Base-by-base conservation (phyloP, 1,140 invertebrate genomes). In the Meteorus sp. region DNA sequence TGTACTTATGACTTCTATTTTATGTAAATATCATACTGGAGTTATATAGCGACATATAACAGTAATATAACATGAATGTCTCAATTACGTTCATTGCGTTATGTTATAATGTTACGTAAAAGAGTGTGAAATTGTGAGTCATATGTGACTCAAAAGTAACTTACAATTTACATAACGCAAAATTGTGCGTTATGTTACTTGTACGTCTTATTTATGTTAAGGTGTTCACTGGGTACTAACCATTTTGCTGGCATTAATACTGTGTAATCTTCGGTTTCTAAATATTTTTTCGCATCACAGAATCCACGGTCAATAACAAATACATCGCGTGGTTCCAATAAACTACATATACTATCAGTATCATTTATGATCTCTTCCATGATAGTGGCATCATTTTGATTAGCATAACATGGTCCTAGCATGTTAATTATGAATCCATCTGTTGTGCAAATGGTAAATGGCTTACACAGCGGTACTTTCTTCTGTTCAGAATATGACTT, bases 191-290 rank as follows among this genome's bases (percentile, higher is more conserved):
- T n/a, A n/a, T n/a, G n/a, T n/a, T n/a, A n/a, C n/a, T n/a, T n/a
- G n/a, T n/a, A n/a, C n/a, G n/a, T n/a, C n/a, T n/a, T n/a, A n/a
- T n/a, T n/a, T n/a, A n/a, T n/a, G n/a, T n/a, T n/a, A n/a, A n/a
- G n/a, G n/a, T n/a, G n/a, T n/a, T n/a, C n/a, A n/a, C n/a, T n/a
- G n/a, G n/a, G n/a, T n/a, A n/a, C n/a, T n/a, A n/a, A n/a, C n/a
- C n/a, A n/a, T n/a, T n/a, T n/a, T n/a, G 59, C 61, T 31, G 71
- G 71, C 70, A 71, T 73, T 33, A 65, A 33, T n/a, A 67, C 60
- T 53, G 51, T 51, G 31, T 29, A 62, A 15, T 60, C 51, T 62
- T 35, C 9, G 53, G 57, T 39, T 50, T 69, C 52, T 48, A 66
- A 61, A 43, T 55, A 50, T 55, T 45, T n/a, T 35, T 52, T 52